phyloP scores from a whole-genome alignment of 2,797 vertebrate genomes.

The Lerista edwardsae region DNA sequence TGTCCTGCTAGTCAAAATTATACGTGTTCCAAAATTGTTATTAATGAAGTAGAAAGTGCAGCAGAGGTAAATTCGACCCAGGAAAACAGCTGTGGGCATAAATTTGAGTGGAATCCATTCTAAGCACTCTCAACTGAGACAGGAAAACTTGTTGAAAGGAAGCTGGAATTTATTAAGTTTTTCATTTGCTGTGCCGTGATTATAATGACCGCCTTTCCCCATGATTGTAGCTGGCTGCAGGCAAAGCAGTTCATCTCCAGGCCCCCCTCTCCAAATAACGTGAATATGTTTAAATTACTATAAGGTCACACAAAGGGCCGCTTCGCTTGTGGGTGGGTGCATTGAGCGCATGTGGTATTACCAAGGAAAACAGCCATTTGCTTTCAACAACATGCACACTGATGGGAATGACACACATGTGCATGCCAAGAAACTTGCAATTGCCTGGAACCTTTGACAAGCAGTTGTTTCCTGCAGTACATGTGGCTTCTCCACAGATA shows the following conservation, averaged over 20 bases:
- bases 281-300: not conserved
- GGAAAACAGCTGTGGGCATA: not conserved
- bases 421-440: no score
- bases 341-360: not conserved
- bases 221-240: not conserved
- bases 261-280: not conserved
- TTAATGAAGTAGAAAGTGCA: slow-evolving; percentile 10
- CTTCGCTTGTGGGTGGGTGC: not conserved
- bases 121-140: not conserved
- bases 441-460: slow-evolving; percentile 21
- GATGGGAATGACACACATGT: not conserved
- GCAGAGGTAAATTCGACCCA: not conserved
- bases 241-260: not conserved
- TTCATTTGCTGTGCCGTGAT: not conserved
- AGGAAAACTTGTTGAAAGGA: not conserved
- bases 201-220: not conserved
- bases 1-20: not conserved
- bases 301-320: not conserved
- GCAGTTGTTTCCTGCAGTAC: not conserved
- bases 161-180: not conserved
- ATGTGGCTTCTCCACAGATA: not conserved
- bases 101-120: not conserved
- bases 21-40: slow-evolving; percentile 19
- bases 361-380: not conserved
- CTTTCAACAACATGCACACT: not conserved